phyloP scores from a whole-genome alignment of 2,113 vertebrate genomes.

The Ceuthmochares aereus region DNA sequence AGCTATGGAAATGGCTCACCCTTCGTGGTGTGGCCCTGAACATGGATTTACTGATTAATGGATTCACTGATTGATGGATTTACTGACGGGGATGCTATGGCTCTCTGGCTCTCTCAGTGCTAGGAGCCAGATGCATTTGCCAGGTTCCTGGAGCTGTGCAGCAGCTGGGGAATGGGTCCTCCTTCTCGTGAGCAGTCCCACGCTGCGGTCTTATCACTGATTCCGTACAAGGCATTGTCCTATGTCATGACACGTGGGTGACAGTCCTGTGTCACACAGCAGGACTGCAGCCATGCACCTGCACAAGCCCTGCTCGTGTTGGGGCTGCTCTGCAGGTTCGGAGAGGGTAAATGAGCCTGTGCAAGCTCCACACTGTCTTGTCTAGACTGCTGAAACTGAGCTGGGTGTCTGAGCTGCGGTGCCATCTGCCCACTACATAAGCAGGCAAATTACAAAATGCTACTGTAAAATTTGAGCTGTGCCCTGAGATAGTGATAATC shows the following conservation, averaged over 20 bases:
- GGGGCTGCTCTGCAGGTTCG: rapidly evolving
- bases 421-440: rapidly evolving
- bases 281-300: background rate
- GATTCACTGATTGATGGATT: background rate
- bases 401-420: background rate
- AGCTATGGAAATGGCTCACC: background rate
- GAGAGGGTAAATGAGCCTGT: rapidly evolving
- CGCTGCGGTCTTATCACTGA: background rate
- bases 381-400: background rate
- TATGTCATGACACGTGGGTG: background rate
- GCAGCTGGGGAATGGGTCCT: background rate
- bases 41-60: background rate
- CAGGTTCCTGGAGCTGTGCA: background rate
- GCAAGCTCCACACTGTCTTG: background rate
- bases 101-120: background rate
- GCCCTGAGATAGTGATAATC: background rate
- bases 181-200: background rate
- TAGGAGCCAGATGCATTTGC: background rate
- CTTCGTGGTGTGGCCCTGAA: background rate
- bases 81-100: background rate
- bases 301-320: background rate
- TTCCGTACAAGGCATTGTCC: background rate
- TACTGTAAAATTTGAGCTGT: background rate
- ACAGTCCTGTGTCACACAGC: rapidly evolving
- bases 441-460: background rate